These are phyloP conservation scores for Plecturocebus donacophilus DNA, from an alignment of 2,113 vertebrate genomes.

Conservation along the genomic window DNA sequence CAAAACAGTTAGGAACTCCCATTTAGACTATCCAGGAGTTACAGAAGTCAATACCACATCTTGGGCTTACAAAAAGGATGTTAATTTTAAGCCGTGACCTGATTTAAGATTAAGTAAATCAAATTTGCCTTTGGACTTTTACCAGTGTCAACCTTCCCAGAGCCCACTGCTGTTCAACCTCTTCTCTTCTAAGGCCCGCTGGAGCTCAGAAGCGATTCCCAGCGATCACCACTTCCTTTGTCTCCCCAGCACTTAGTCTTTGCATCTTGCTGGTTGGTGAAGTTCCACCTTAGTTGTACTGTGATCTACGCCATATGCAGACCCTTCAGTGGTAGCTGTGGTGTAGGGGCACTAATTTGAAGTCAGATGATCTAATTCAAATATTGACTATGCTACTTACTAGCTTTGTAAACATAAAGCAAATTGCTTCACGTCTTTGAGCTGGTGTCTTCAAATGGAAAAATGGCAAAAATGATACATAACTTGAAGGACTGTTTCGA, in stretches of 20 bases:
- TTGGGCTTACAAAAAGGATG: no score
- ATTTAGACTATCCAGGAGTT: neutral
- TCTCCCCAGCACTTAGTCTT: neutral
- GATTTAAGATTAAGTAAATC: neutral
- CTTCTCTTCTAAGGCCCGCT: no score
- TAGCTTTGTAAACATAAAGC: no score
- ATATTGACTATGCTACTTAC: rapidly evolving
- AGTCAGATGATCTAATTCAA: no score
- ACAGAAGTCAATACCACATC: rapidly evolving
- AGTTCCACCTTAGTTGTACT: rapidly evolving
- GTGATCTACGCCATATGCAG: rapidly evolving
- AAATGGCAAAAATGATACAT: neutral
- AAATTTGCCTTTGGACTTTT: neutral
- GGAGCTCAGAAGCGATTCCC: neutral
- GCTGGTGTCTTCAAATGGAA: neutral
- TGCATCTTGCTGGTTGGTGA: neutral
- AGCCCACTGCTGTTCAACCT: neutral
- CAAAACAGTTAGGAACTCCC: neutral
- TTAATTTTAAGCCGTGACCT: neutral
- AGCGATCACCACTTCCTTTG: rapidly evolving
- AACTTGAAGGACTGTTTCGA: neutral
- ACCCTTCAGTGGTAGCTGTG: neutral
- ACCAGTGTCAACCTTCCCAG: neutral
- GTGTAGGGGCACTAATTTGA: neutral
- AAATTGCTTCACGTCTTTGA: neutral